These are phyloP conservation scores for Ptyas mucosa DNA, from an alignment of 2,113 vertebrate species.

Conservation along the genomic window DNA sequence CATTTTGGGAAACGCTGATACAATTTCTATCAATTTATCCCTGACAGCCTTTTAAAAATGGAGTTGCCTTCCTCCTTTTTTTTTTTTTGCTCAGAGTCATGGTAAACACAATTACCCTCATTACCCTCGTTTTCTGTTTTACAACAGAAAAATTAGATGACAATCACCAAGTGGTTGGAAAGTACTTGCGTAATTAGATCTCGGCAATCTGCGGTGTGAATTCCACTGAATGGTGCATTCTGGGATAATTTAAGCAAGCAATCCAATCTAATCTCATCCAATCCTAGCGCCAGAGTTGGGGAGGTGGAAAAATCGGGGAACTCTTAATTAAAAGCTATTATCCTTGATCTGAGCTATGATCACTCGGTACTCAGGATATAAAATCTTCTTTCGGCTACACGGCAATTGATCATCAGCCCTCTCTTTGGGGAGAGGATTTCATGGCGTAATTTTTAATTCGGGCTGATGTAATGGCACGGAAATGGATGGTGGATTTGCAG, in stretches of 20 bases:
- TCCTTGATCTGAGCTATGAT: neutral
- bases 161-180: constrained; percentile 73
- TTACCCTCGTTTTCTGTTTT: constrained; percentile 78
- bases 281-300: constrained; percentile 50
- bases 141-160: constrained; percentile 75
- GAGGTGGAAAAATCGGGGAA: constrained; percentile 15
- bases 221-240: constrained; percentile 63
- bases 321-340: neutral
- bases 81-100: constrained; percentile 68
- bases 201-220: constrained; percentile 68
- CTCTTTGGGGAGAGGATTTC: neutral
- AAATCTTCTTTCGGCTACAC: neutral
- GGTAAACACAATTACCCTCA: constrained; percentile 81
- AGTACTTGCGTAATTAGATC: constrained; percentile 73
- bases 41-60: constrained; percentile 70
- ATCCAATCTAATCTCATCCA: constrained; percentile 44
- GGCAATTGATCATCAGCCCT: neutral
- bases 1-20: constrained; percentile 68
- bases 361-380: neutral
- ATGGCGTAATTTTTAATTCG: neutral
- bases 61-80: constrained; percentile 70
- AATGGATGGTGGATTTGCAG: neutral
- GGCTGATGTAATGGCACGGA: neutral
- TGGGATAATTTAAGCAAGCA: constrained; percentile 61
- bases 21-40: constrained; percentile 75